Evolutionary conservation across 2,113 vertebrate genomes (phyloP).

Genomic region (Microcebus murinus): DNA sequence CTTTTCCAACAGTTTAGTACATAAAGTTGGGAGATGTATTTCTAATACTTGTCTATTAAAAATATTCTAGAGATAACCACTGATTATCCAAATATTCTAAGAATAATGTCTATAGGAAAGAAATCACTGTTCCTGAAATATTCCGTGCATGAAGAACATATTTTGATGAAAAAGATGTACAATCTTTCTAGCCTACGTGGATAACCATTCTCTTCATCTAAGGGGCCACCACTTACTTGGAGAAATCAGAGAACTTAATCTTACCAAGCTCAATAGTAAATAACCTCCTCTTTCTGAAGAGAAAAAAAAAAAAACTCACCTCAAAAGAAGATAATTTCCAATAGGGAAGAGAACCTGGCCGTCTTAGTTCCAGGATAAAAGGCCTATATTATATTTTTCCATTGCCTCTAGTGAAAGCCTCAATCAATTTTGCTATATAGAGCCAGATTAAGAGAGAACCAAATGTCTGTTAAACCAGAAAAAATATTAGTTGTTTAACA

Average conservation of each 20-base stretch:
- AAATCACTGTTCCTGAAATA: background rate
- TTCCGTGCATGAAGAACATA: background rate
- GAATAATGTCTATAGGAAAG: background rate
- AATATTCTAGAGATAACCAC: background rate
- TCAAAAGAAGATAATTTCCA: background rate
- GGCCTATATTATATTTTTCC: background rate
- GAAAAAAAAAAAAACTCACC: background rate
- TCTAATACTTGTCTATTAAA: background rate
- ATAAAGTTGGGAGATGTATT: background rate
- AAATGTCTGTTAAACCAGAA: background rate
- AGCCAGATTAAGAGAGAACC: background rate
- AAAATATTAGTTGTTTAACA: background rate
- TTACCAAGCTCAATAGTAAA: background rate
- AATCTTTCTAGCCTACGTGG: background rate
- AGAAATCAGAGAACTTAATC: slow-evolving; percentile 1
- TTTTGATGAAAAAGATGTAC: background rate
- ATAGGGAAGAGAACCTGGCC: background rate
- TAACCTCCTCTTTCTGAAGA: background rate
- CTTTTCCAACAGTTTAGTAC: background rate
- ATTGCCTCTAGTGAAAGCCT: background rate
- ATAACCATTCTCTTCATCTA: background rate
- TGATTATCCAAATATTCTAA: background rate
- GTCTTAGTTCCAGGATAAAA: background rate
- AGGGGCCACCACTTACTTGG: background rate
- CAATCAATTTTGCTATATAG: background rate